Evolutionary conservation across 2,113 vertebrate genomes (phyloP), one percentile per base, ranked within the genome.

Genomic region (Myotis brandtii): DNA sequence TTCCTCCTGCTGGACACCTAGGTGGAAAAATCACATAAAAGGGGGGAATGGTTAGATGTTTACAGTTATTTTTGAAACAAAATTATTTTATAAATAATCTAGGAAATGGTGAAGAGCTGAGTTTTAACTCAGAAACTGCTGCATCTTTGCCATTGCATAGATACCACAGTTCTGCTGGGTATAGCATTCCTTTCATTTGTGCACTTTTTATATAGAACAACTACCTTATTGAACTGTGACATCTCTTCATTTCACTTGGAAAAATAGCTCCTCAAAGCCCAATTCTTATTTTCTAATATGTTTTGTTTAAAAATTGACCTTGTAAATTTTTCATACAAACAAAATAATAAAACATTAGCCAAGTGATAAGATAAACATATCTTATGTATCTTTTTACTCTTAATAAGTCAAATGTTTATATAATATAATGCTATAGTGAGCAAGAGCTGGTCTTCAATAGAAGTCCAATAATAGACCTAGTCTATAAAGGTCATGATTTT

Each of bases 21-120:
- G 72, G 59, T 96, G 80, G 72, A 48, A 86, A 97, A 97, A 93
- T 83, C 25, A 91, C 52, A 91, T 48, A 77, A 92, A 66, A 18
- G 2, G 3, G 7, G 40, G 7, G 11, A 86, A 77, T 10, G 37
- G 37, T 96, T 93, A 97, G 76, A 95, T 16, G 9, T 87, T 93
- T 80, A 50, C 48, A 89, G 82, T 52, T 43, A 56, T 66, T 80
- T 86, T 90, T 23, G 13, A 93, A 97, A 75, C 9, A 9, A 3
- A 88, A 85, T 85, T 95, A 69, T 79, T 94, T 69, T 62, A 88
- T 88, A 92, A 94, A 76, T 94, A 91, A 84, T 37, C 50, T 46
- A 54, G 46, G 79, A 86, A 90, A 52, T 80, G 14, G 10, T 34
- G 4, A 73, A 90, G 50, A 94, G 9, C 9, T 54, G 40, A 72